These are phyloP conservation scores for Caretta caretta DNA, from an alignment of 2,113 vertebrate species.

Conservation along the genomic window DNA sequence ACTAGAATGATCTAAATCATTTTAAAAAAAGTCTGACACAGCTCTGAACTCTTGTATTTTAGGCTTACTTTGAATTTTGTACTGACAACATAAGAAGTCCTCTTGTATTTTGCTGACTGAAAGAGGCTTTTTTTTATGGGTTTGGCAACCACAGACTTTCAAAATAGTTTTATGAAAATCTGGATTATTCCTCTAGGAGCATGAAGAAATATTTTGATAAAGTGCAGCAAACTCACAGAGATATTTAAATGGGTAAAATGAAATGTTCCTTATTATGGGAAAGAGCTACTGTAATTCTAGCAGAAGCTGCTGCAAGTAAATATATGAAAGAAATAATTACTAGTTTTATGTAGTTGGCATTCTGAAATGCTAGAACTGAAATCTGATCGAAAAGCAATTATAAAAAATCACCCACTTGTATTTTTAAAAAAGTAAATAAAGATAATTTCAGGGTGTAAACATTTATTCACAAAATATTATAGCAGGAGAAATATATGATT, in stretches of 20 bases:
- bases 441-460: background rate
- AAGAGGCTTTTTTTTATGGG: background rate
- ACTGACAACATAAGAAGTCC: background rate
- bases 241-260: background rate
- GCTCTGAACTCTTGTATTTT: background rate
- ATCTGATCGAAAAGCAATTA: background rate
- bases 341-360: background rate
- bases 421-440: background rate
- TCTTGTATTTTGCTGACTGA: background rate
- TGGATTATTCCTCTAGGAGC: background rate
- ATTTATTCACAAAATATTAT: background rate
- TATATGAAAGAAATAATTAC: slow-evolving; percentile 30
- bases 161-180: background rate
- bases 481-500: background rate
- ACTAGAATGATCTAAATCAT: background rate
- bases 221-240: background rate
- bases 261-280: background rate
- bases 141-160: background rate
- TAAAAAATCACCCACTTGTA: background rate
- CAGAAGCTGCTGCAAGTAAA: background rate
- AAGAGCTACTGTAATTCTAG: background rate
- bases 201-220: slow-evolving; percentile 16
- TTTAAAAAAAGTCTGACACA: background rate
- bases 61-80: background rate
- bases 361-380: background rate